Base-by-base conservation (phyloP, 2,888 invertebrate genomes). In the Megalurothrips usitatus region DNA sequence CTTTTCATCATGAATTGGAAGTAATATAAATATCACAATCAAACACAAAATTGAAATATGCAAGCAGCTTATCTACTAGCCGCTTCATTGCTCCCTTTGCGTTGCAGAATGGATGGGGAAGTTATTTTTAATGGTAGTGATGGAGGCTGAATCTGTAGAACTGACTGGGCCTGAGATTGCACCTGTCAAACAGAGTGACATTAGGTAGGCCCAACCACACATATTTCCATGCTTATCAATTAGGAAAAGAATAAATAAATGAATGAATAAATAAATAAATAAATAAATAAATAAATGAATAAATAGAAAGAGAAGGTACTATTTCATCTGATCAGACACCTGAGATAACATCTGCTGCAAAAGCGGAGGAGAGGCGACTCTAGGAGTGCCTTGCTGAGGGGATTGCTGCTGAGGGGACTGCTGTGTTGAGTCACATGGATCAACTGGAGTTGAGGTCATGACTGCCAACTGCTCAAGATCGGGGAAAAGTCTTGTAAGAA, bases 401-500 rank as follows among this genome's bases (percentile, higher is more conserved):
- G 68, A 26, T 12, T 23, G 23, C 68, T 75, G 68, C 26, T 75
- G 68, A 75, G 68, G 68, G 12, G 68, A 75, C 26, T 75, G 68
- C 23, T 26, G 68, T 1, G 68, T 10, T 8, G 23, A 23, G 12
- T 75, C 68, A 75, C 23, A 23, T 26, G 17, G 58, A 58, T 26
- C 68, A 68, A 68, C 23, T n/a, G 68, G 68, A 75, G 19, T 58
- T 43, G 34, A 43, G 14, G 14, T 14, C 10, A 23, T 23, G 4
- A 26, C 26, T 26, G 68, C 75, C 11, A 48, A 78, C 17, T 82
- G 81, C 83, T 89, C 88, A 83, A 88, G 84, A 81, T 88, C 87
- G n/a, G 89, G 89, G 82, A 89, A 89, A 19, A 89, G 86, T 84
- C 87, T 87, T 19, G 88, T 89, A 80, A 92, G 86, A 81, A 92